Evolutionary conservation across 2,113 vertebrate species (phyloP), one percentile per base, ranked within the genome.

Genomic region (Pelvicachromis taeniatus): DNA sequence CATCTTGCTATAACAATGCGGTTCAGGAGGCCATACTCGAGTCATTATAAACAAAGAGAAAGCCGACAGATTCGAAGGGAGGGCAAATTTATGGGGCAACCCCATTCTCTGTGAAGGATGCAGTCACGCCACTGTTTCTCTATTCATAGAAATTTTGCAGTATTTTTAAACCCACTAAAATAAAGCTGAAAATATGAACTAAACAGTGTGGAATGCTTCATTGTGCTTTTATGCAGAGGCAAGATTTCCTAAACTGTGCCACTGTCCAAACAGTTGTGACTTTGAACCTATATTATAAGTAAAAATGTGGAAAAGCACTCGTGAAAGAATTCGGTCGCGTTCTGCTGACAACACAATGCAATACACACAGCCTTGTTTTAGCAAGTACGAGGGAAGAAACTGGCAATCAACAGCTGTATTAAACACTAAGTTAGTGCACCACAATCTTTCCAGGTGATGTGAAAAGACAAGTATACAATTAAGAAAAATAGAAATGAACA

Each of bases 111-210:
- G 14, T 42, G 17, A 75, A 50, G 23, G 16, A 31, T 31, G 68
- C 9, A 10, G 10, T 75, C 26, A 50, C 10, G 50, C 9, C 10
- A 75, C 23, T 8, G 6, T 50, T 19, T 75, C 23, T 75, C 26
- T 50, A 50, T 50, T 75, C 31, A 75, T 75, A 73, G 40, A 73
- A 48, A 26, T 26, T 10, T 19, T 73, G 68, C 42, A 73, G 45
- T 73, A 73, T 50, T 73, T 73, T 73, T 50, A 50, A 75, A 50
- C 23, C 23, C 68, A 50, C 6, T 75, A 48, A 75, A 75, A 75
- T 50, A 50, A 75, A 75, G 23, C 42, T 75, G 42, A 17, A 50
- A 75, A 75, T 75, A 42, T 12, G 45, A 75, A 31, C 16, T 75
- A 31, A 75, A 29, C 6, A 19, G 68, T 8, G 42, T 31, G 7